Conservation (phyloP, 1,140 invertebrate species). For the Eriocheir sinensis region DNA sequence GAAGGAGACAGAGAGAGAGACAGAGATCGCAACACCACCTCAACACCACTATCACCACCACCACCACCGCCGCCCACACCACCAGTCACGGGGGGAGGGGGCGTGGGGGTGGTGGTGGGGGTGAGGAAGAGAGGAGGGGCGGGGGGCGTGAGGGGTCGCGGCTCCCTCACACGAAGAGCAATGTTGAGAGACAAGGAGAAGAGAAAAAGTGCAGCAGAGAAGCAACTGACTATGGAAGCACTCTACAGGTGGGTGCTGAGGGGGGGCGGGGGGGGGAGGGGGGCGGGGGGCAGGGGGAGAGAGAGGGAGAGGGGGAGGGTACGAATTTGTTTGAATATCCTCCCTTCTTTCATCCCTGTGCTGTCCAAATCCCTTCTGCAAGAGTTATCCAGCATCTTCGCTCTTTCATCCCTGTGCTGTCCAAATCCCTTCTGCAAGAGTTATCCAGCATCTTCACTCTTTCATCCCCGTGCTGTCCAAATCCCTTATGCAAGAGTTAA, state of each 20-base stretch:
- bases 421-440: no score
- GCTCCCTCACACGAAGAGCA: conserved; percentile 64
- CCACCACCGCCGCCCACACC: not conserved
- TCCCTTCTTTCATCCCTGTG: no score
- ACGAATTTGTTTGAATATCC: not conserved
- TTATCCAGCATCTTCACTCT: no score
- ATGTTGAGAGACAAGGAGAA: conserved; percentile 78
- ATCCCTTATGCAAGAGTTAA: no score
- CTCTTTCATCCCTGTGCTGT: no score
- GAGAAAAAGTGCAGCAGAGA: conserved; percentile 73
- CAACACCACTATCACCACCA: not conserved
- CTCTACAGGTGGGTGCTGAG: conserved; percentile 69
- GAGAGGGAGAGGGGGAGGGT: not conserved
- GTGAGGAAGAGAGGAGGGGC: conserved; percentile 84
- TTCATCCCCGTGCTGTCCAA: no score
- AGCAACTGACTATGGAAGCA: conserved; percentile 75
- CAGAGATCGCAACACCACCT: no score
- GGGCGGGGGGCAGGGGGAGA: not conserved
- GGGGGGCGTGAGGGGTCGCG: conserved; percentile 83
- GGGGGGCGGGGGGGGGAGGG: not conserved
- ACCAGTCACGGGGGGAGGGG: not conserved
- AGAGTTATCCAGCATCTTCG: no score
- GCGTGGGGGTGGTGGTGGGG: not conserved
- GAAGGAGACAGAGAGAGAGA: no score
- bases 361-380: no score